These are phyloP conservation scores for Dasypolia templi DNA, from an alignment of 2,888 invertebrate species.

Conservation along the genomic window DNA sequence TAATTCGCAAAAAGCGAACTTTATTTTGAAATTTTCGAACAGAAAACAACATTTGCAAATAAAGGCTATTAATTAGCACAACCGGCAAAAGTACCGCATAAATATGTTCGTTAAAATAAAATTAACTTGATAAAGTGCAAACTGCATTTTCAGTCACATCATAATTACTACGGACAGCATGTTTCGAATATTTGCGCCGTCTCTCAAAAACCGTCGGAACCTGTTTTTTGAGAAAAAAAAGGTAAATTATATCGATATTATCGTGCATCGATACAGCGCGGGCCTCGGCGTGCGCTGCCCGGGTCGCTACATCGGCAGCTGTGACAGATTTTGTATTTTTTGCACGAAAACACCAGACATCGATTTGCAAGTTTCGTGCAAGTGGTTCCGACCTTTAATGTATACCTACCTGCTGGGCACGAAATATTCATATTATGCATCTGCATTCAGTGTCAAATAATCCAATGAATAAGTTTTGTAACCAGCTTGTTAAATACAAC, in stretches of 20 bases:
- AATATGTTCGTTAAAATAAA: conserved; percentile 25
- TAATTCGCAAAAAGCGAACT: conserved; percentile 22
- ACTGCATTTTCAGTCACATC: conserved; percentile 43
- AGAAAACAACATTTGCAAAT: conserved; percentile 14
- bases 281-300: conserved; percentile 23
- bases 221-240: conserved; percentile 50
- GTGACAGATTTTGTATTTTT: conserved; percentile 81
- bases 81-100: conserved; percentile 28
- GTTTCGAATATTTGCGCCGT: conserved; percentile 46
- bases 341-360: conserved; percentile 75
- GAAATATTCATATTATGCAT: conserved; percentile 30
- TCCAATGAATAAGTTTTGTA: background rate
- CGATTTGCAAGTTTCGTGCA: conserved; percentile 82
- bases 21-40: conserved; percentile 11
- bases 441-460: conserved; percentile 34
- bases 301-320: conserved; percentile 74
- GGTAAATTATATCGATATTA: conserved; percentile 61
- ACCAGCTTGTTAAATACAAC: background rate
- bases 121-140: conserved; percentile 26
- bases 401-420: conserved; percentile 57
- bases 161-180: conserved; percentile 55
- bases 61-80: conserved; percentile 36
- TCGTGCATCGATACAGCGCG: conserved; percentile 60
- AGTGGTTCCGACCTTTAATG: conserved; percentile 65
- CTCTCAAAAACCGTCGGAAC: conserved; percentile 42